Evolutionary conservation across 2,888 invertebrate species (phyloP).

Genomic region (Drosophila stalkeri): DNA sequence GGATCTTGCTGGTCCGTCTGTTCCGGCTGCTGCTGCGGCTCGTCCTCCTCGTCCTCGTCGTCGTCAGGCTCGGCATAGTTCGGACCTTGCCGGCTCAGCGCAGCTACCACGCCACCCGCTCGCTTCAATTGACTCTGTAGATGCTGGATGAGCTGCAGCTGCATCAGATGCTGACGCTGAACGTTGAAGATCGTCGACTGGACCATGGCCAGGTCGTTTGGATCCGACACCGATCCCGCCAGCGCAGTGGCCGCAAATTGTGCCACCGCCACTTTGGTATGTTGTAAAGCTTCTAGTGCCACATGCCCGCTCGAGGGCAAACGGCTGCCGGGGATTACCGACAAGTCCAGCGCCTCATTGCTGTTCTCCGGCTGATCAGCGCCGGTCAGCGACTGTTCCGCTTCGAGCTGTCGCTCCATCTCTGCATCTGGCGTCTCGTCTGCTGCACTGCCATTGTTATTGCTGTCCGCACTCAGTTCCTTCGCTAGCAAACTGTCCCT

Average conservation of each 20-base stretch:
- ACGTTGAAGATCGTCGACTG: conserved; percentile 96
- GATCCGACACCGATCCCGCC: conserved; percentile 84
- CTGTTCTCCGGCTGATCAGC: conserved; percentile 63
- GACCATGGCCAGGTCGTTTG: conserved; percentile 93
- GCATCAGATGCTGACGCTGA: conserved; percentile 98
- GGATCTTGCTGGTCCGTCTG: conserved; percentile 12
- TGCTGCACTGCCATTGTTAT: conserved; percentile 77
- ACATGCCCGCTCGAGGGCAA: conserved; percentile 88
- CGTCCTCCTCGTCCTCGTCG: conserved; percentile 19
- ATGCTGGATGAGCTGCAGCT: conserved; percentile 97
- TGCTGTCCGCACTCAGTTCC: conserved; percentile 83
- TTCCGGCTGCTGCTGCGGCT: conserved; percentile 14
- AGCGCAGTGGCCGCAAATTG: conserved; percentile 96
- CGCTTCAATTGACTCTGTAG: conserved; percentile 92
- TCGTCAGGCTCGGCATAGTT: conserved; percentile 18
- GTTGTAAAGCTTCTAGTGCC: conserved; percentile 95
- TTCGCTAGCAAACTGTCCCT: conserved; percentile 71
- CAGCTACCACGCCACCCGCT: conserved; percentile 65
- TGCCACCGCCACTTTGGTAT: conserved; percentile 92
- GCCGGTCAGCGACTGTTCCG: conserved; percentile 20
- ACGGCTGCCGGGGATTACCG: conserved; percentile 75
- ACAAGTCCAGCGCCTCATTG: conserved; percentile 83
- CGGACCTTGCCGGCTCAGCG: conserved; percentile 46
- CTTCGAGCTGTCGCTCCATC: conserved; percentile 21
- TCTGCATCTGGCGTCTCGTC: conserved; percentile 31